These are phyloP conservation scores for Sialia sialis DNA, from an alignment of 2,113 vertebrate species.

Conservation along the genomic window DNA sequence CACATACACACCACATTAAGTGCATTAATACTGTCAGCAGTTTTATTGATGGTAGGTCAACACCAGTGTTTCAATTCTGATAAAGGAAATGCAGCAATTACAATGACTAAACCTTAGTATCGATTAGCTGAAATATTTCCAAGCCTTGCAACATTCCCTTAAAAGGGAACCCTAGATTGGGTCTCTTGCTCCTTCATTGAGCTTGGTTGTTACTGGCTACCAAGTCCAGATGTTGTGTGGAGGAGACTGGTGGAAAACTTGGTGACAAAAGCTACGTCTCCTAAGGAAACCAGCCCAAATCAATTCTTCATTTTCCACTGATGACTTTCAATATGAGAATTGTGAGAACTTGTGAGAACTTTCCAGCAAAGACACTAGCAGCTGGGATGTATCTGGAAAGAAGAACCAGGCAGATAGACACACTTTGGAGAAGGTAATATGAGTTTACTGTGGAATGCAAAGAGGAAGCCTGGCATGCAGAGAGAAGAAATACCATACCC, in stretches of 20 bases:
- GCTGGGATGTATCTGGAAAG: neutral
- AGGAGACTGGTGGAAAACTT: neutral
- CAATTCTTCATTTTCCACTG: neutral
- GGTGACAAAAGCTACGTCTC: neutral
- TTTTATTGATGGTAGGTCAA: neutral
- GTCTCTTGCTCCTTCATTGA: neutral
- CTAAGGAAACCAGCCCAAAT: neutral
- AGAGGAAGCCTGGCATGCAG: neutral
- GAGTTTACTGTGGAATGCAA: neutral
- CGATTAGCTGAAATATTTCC: constrained; percentile 17
- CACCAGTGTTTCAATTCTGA: neutral
- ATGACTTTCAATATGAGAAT: neutral
- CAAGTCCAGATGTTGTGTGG: neutral
- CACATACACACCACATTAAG: neutral
- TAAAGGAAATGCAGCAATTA: neutral
- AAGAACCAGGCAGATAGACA: neutral
- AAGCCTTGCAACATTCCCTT: constrained; percentile 13
- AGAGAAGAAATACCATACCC: accelerated
- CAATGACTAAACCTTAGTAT: neutral
- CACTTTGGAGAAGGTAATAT: accelerated
- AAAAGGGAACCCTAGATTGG: neutral
- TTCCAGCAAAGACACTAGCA: neutral
- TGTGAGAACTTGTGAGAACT: neutral
- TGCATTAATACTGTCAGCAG: neutral
- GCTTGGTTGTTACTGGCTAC: neutral